Base-by-base conservation (phyloP, 2,888 invertebrate species). In the Habrosyne pyritoides region DNA sequence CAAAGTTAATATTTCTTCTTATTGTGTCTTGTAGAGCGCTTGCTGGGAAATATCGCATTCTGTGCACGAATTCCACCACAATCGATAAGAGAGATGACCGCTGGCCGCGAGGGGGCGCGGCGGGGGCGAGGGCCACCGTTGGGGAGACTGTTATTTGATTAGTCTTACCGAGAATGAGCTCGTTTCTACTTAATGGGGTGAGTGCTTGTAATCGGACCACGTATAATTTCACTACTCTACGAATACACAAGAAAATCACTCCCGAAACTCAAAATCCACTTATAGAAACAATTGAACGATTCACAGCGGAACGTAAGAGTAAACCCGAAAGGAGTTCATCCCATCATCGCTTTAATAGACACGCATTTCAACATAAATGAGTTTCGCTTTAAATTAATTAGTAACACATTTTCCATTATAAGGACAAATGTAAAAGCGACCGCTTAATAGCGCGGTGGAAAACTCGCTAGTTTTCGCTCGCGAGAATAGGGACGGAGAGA, bases 91-190 rank as follows among this genome's bases (percentile, higher is more conserved):
- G 89, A 92, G 91, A 91, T 91, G 91, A 91, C 91, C 92, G 87
- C 86, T 90, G 87, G 88, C 86, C 89, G 88, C 89, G 86, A 80
- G 89, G 83, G 73, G 82, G 75, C 76, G 70, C 69, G 71, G 65
- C 71, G 72, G 69, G 69, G 48, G 59, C 57, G 71, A 75, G 77
- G 77, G 72, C 63, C 71, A 69, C 71, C 71, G 77, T 73, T 81
- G 83, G 91, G 91, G 90, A 85, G 91, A 86, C 89, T 87, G 91
- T 93, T 93, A 93, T 93, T 93, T 93, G 93, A 93, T 93, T 93
- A 93, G 93, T 92, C 93, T 91, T 91, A 89, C 92, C 87, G 91
- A 91, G 93, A 93, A 93, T 92, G 93, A 93, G 89, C 88, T 87
- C 90, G 89, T 87, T 86, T 89, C 87, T 84, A 86, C 87, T 90